phyloP scores from a whole-genome alignment of 2,113 vertebrate genomes.

The Otis tarda region DNA sequence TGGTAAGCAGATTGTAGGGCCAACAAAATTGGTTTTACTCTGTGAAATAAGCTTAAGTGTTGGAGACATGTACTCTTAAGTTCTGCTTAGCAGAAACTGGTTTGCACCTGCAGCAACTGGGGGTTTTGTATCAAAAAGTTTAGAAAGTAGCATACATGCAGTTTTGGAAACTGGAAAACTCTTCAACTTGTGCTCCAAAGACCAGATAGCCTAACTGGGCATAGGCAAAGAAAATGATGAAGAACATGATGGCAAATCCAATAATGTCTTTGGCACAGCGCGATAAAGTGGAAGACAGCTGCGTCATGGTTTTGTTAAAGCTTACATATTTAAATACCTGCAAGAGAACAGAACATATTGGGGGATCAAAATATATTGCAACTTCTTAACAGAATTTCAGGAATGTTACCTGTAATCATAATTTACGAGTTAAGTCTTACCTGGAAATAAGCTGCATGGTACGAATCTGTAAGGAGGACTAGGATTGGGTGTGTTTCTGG shows the following conservation, averaged over 20 bases:
- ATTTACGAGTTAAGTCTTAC: background rate
- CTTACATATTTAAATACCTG: constrained; percentile 77
- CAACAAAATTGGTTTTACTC: background rate
- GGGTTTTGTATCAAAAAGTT: background rate
- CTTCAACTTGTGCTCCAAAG: constrained; percentile 73
- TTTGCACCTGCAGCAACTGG: background rate
- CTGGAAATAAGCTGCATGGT: background rate
- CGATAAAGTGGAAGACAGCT: constrained; percentile 72
- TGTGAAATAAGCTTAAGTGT: background rate
- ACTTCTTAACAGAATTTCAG: background rate
- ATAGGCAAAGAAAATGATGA: constrained; percentile 77
- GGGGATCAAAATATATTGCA: background rate
- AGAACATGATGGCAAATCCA: constrained; percentile 78
- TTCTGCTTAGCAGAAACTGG: background rate
- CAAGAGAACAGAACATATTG: constrained; percentile 32
- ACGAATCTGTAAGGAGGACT: background rate
- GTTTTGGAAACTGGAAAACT: constrained; percentile 76
- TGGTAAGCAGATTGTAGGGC: background rate
- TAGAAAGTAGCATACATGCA: constrained; percentile 70
- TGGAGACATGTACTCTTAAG: background rate
- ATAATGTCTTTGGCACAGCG: constrained; percentile 74
- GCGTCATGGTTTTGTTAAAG: constrained; percentile 76
- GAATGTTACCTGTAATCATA: background rate
- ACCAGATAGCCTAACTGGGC: constrained; percentile 75
- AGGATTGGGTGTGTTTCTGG: background rate